A percentile compares a stretch with the other conserved stretches of the same genome.
phyloP scores from a whole-genome alignment of 2,113 vertebrate genomes.

The Marmota monax region DNA sequence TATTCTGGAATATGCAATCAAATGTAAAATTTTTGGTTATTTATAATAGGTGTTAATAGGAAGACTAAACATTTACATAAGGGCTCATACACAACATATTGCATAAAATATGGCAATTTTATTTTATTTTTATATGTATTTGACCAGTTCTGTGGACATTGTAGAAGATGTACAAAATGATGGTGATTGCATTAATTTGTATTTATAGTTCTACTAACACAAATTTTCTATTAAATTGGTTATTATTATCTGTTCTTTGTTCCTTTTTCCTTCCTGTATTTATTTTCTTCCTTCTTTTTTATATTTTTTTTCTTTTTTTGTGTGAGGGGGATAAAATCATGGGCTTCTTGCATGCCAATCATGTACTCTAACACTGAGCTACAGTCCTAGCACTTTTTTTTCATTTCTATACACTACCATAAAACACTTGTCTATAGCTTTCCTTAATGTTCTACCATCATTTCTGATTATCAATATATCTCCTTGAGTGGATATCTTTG shows the following conservation, averaged over 20 bases:
- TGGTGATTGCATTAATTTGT: background rate
- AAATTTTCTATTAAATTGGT: background rate
- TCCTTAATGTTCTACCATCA: background rate
- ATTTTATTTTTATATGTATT: constrained; percentile 22
- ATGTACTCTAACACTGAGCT: no score
- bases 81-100: background rate
- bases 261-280: background rate
- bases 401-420: background rate
- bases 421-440: background rate
- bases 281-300: background rate
- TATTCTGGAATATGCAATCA: background rate
- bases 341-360: background rate
- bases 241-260: background rate
- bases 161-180: background rate
- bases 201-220: background rate
- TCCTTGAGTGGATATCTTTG: background rate
- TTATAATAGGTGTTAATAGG: background rate
- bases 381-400: background rate
- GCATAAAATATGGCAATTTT: background rate
- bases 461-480: background rate
- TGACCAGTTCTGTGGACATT: background rate
- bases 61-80: constrained; percentile 9
- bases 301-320: no score
- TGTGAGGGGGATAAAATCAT: background rate
- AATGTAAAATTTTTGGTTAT: background rate